Base-by-base conservation (phyloP, 37 sponge, comb jelly and placozoan species). In the Petrosia ficiformis region DNA sequence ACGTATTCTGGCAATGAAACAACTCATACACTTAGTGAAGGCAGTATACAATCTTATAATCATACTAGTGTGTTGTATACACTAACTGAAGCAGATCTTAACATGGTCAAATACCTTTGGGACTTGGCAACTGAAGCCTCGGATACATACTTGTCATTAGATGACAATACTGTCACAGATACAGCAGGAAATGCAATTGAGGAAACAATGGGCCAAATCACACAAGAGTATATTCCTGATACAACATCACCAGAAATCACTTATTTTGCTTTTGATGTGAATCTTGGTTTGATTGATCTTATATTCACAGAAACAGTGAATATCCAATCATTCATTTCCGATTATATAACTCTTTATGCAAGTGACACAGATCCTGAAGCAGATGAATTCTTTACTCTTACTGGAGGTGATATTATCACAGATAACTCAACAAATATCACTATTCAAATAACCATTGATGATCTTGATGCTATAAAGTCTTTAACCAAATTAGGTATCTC, bases 221-320 rank as follows among this genome's bases (percentile, higher is more conserved):
- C 86, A 39, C 19, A 22, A 16, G 31, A 3, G 26, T 85, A 68
- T 24, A 74, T 72, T 36, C 78, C 79, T 8, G 94, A 93, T 44
- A 57, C 60, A 3, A 82, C 65, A 39, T 37, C 59, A 24, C 94
- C 89, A 37, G 37, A 5, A 2, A 57, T 93, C 4, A 56, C 57
- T 24, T 29, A 64, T 19, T 93, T 89, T 58, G 48, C 58, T 2
- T 82, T 93, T 75, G 86, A 93, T 85, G 74, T 84, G 21, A 89
- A 93, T 52, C 11, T 34, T 42, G 94, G 94, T 26, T 29, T 72
- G 1, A 29, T 93, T 32, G 68, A 41, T 16, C 76, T 93, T 4
- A 77, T 78, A 2, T 93, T 93, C 76, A 69, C 74, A 42, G 94
- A 93, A 75, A 86, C 87, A 63, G 84, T 93, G 31, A 77, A 85